Percentiles rank a stretch among this genome's conserved stretches.
These are phyloP conservation scores for Platyscapa corneri DNA, from an alignment of 1,140 invertebrate genomes.

Conservation along the genomic window DNA sequence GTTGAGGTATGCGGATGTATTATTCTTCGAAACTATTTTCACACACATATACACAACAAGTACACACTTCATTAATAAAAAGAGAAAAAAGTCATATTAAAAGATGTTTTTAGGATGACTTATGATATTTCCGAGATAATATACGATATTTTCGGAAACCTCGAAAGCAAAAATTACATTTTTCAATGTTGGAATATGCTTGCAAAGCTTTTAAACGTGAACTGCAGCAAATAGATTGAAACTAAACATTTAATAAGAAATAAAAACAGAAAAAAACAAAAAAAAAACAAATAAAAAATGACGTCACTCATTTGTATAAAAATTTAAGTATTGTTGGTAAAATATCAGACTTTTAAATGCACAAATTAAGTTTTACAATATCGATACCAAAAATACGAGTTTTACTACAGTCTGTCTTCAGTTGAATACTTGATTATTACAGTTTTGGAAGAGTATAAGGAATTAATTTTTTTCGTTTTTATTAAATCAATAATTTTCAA, in stretches of 20 bases:
- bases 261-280: slow-evolving; percentile 19
- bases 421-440: slow-evolving; percentile 36
- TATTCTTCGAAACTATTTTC: slow-evolving; percentile 50
- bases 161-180: slow-evolving; percentile 22
- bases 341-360: slow-evolving; percentile 43
- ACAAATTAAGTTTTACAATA: slow-evolving; percentile 50
- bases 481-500: slow-evolving; percentile 17
- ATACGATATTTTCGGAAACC: slow-evolving; percentile 28
- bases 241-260: slow-evolving; percentile 43
- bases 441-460: slow-evolving; percentile 27
- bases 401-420: slow-evolving; percentile 40
- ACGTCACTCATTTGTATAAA: slow-evolving; percentile 40
- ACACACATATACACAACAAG: slow-evolving; percentile 46
- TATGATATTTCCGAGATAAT: slow-evolving; percentile 31
- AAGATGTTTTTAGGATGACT: slow-evolving; percentile 36
- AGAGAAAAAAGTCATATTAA: slow-evolving; percentile 20
- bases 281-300: neutral
- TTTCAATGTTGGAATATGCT: slow-evolving; percentile 51
- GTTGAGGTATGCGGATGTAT: slow-evolving; percentile 44
- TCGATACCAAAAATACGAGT: slow-evolving; percentile 32
- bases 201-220: slow-evolving; percentile 49
- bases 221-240: slow-evolving; percentile 44
- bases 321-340: slow-evolving; percentile 48
- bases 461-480: slow-evolving; percentile 37
- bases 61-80: slow-evolving; percentile 42